phyloP scores from a whole-genome alignment of 2,797 vertebrate species.

The Carduelis carduelis region DNA sequence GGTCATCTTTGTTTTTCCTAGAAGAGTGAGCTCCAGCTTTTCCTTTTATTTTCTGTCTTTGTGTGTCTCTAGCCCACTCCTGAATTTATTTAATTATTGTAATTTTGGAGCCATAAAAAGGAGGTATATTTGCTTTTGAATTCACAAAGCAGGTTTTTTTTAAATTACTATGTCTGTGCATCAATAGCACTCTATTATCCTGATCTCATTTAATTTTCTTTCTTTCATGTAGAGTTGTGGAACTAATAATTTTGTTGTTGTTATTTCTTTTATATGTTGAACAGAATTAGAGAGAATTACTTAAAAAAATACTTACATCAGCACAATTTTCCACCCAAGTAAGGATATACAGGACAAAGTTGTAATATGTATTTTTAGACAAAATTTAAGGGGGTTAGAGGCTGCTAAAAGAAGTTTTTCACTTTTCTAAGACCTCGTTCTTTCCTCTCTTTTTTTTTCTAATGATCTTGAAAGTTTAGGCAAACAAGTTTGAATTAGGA shows the following conservation, averaged over 20 bases:
- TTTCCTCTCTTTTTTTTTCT: background rate
- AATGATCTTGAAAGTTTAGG: background rate
- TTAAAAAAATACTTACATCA: background rate
- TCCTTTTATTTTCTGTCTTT: background rate
- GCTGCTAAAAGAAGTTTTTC: background rate
- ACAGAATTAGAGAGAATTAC: background rate
- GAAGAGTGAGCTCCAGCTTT: slow-evolving; percentile 30
- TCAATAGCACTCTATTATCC: background rate
- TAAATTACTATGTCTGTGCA: background rate
- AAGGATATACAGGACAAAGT: background rate
- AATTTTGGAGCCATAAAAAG: background rate
- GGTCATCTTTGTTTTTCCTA: slow-evolving; percentile 36
- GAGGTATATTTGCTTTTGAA: background rate
- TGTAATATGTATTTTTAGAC: background rate
- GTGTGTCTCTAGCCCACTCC: background rate
- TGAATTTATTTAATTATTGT: background rate
- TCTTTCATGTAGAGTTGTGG: background rate
- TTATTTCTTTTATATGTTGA: background rate
- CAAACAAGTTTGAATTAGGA: background rate
- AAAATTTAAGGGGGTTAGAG: background rate
- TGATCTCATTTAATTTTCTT: background rate
- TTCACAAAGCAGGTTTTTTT: background rate
- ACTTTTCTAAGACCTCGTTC: background rate
- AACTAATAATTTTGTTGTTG: background rate
- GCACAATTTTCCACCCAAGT: background rate